Conservation (phyloP, 2,113 vertebrate genomes). For the Paracanthobrama guichenoti region DNA sequence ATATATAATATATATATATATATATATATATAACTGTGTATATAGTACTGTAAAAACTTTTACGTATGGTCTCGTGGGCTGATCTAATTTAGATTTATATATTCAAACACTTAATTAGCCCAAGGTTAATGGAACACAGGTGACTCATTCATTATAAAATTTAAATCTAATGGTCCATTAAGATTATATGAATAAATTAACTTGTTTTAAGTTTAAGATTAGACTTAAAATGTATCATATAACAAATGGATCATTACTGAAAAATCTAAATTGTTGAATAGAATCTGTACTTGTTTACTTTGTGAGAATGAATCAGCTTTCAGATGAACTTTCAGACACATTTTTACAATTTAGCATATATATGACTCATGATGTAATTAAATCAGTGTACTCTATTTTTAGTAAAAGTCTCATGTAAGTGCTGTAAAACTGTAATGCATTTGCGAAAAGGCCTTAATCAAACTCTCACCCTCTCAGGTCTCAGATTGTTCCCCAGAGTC, state of each 20-base stretch:
- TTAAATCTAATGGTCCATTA: not conserved
- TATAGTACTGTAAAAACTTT: not conserved
- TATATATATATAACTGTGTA: no score
- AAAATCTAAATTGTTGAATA: not conserved
- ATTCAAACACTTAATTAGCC: not conserved
- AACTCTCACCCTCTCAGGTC: conserved; percentile 69
- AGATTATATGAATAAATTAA: not conserved
- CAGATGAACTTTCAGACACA: no score
- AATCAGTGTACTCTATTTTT: not conserved
- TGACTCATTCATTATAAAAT: conserved; percentile 14
- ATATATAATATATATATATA: no score
- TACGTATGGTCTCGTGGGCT: no score
- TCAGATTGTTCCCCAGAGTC: conserved; percentile 78
- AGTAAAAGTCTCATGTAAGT: not conserved
- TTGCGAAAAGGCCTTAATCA: not conserved
- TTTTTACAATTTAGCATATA: no score
- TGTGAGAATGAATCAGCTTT: no score
- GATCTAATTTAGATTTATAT: not conserved
- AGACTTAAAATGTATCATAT: not conserved
- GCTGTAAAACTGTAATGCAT: not conserved
- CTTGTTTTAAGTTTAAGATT: not conserved
- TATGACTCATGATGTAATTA: conserved; percentile 3
- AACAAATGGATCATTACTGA: not conserved
- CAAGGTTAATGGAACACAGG: conserved; percentile 10
- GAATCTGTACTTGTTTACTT: not conserved